phyloP scores from a whole-genome alignment of 1,140 invertebrate species.

The Gryon sp. region DNA sequence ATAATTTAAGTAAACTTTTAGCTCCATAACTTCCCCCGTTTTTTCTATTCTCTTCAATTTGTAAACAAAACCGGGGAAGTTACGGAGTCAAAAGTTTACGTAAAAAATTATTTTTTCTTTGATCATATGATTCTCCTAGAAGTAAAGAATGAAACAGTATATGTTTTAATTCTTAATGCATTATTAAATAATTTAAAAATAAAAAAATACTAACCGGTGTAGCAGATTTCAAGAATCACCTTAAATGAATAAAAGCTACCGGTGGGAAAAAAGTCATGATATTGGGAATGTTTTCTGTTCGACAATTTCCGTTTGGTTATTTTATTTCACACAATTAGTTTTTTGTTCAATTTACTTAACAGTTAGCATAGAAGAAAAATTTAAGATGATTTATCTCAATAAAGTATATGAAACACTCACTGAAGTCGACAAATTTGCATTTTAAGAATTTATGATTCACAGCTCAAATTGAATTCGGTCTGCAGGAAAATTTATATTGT shows the following conservation, averaged over 20 bases:
- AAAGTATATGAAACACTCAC: constrained; percentile 1
- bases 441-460: constrained; percentile 4
- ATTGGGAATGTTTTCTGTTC: not conserved
- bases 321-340: not conserved
- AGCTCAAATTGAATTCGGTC: not conserved
- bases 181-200: too few relatives aligned
- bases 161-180: too few relatives aligned
- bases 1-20: too few relatives aligned
- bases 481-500: constrained; percentile 3
- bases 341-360: not conserved
- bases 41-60: too few relatives aligned
- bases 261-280: constrained; percentile 9
- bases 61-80: too few relatives aligned
- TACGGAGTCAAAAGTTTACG: too few relatives aligned
- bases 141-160: too few relatives aligned
- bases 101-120: too few relatives aligned
- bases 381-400: not conserved
- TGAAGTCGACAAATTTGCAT: not conserved
- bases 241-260: constrained; percentile 23
- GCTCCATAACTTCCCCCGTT: too few relatives aligned
- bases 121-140: too few relatives aligned
- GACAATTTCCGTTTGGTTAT: not conserved
- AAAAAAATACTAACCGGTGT: too few relatives aligned
- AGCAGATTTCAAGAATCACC: constrained; percentile 7
- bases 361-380: too few relatives aligned